These are phyloP conservation scores for Diplazon laetatorius DNA, from an alignment of 2,888 invertebrate genomes.

Conservation along the genomic window DNA sequence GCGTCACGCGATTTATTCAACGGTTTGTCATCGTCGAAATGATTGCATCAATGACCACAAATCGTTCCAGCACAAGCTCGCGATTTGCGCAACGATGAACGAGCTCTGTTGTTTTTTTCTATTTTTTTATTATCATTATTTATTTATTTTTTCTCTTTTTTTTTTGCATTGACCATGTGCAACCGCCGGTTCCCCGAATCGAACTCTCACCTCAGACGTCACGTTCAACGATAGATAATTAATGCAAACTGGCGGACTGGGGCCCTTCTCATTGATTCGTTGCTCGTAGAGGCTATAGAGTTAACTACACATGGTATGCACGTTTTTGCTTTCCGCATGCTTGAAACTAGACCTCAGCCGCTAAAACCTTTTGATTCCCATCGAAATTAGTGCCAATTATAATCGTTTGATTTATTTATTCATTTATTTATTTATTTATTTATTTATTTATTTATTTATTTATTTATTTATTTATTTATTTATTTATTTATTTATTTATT, in stretches of 20 bases:
- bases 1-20: slow-evolving; percentile 6
- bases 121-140: too few species aligned
- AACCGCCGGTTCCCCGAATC: slow-evolving; percentile 29
- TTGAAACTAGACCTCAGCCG: too few species aligned
- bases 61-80: not conserved
- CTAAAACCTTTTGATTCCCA: too few species aligned
- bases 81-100: not conserved
- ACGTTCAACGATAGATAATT: slow-evolving; percentile 60
- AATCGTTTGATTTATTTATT: too few species aligned
- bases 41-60: slow-evolving; percentile 25
- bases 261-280: slow-evolving; percentile 59
- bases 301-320: slow-evolving; percentile 48
- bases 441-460: too few species aligned
- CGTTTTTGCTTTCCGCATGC: slow-evolving; percentile 3
- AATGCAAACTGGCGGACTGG: slow-evolving; percentile 47
- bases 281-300: slow-evolving; percentile 43
- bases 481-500: too few species aligned
- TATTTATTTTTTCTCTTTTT: too few species aligned
- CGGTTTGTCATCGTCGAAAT: slow-evolving; percentile 28
- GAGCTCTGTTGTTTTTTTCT: not conserved
- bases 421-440: too few species aligned
- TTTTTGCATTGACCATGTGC: not conserved
- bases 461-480: too few species aligned
- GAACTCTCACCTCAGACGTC: slow-evolving; percentile 60
- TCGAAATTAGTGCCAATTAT: too few species aligned